Percentiles rank a stretch among this genome's conserved stretches.
phyloP scores from a whole-genome alignment of 2,113 vertebrate genomes.

The Percopsis transmontana region DNA sequence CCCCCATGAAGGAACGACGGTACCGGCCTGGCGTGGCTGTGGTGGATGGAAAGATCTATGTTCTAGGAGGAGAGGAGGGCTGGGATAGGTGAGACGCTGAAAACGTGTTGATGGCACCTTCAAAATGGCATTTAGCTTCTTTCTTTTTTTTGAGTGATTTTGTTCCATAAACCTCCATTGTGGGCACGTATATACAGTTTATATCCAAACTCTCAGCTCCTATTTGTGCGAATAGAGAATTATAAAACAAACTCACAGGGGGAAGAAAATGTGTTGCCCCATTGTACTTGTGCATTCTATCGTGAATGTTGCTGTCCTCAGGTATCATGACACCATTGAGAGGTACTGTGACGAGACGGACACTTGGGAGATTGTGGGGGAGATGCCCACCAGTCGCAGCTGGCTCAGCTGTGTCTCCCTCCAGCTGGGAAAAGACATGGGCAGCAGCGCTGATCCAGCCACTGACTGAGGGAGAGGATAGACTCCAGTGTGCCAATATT shows the following conservation, averaged over 20 bases:
- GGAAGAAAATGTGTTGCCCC: no score
- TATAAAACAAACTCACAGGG: no score
- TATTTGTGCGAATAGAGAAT: no score
- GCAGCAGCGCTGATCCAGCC: slow-evolving; percentile 38
- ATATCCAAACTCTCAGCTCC: no score
- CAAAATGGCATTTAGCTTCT: no score
- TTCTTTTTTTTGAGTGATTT: no score
- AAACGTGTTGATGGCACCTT: no score
- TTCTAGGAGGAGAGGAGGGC: slow-evolving; percentile 81
- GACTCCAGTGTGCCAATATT: slow-evolving; percentile 7
- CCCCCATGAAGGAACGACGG: slow-evolving; percentile 82
- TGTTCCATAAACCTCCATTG: no score
- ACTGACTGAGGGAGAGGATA: slow-evolving; percentile 47
- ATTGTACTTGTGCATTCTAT: background rate
- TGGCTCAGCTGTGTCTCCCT: slow-evolving; percentile 83
- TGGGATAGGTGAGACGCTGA: slow-evolving; percentile 75
- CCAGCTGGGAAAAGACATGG: slow-evolving; percentile 73
- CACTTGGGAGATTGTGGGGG: slow-evolving; percentile 80
- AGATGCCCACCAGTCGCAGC: slow-evolving; percentile 83
- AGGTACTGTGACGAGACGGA: slow-evolving; percentile 77
- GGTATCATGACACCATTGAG: slow-evolving; percentile 84
- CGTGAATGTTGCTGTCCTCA: slow-evolving; percentile 24
- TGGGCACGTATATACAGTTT: no score
- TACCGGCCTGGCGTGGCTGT: slow-evolving; percentile 81
- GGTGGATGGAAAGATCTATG: slow-evolving; percentile 81